Evolutionary conservation across 2,113 vertebrate species (phyloP).

Genomic region (Crotophaga sulcirostris): DNA sequence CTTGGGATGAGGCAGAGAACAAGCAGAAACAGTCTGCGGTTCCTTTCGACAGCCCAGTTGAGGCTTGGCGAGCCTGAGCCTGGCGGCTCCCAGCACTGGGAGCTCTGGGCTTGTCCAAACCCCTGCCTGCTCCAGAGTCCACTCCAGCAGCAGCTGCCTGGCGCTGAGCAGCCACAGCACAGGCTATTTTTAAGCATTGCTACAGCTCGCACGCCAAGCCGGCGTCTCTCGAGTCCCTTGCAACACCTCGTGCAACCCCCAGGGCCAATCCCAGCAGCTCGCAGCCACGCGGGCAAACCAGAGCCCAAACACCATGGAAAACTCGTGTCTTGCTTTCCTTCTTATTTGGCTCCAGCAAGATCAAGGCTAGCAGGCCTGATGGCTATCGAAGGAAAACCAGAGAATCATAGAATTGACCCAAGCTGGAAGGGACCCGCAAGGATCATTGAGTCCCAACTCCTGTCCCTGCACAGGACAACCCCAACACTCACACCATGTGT

Average conservation of each 20-base stretch:
- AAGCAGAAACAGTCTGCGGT: rapidly evolving
- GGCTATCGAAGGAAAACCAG: neutral
- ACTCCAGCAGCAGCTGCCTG: neutral
- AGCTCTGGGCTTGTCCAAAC: neutral
- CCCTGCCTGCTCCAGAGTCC: neutral
- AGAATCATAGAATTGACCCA: too few species aligned
- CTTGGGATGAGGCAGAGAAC: neutral
- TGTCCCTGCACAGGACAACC: too few species aligned
- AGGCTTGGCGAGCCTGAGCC: neutral
- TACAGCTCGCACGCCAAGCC: neutral
- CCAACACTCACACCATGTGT: too few species aligned
- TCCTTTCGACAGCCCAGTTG: neutral
- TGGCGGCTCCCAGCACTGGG: neutral
- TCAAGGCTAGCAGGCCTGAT: rapidly evolving
- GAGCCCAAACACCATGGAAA: neutral
- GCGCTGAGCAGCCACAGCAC: neutral
- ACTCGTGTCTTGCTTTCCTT: neutral
- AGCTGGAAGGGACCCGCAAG: too few species aligned
- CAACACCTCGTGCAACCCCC: neutral
- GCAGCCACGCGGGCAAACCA: neutral
- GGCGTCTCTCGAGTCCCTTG: neutral
- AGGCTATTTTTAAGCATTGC: neutral
- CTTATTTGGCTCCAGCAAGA: neutral
- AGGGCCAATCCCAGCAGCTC: neutral
- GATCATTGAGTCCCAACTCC: too few species aligned